phyloP scores from a whole-genome alignment of 64 coral and sea anemone genomes.

The Montipora capricornis region DNA sequence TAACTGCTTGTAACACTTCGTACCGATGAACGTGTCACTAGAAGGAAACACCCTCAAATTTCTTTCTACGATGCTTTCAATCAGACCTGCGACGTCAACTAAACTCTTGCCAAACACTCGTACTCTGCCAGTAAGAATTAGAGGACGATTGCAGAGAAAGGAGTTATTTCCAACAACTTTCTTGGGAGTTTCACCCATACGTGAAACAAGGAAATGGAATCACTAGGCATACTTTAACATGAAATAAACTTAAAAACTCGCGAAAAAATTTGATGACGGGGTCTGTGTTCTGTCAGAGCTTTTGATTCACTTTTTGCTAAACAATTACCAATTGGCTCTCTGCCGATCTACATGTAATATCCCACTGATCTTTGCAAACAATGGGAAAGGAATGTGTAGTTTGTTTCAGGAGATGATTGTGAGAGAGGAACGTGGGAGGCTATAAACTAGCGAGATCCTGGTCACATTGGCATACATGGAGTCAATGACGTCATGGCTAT shows the following conservation, averaged over 20 bases:
- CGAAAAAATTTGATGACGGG: background rate
- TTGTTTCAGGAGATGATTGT: too few relatives aligned
- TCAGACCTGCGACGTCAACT: background rate
- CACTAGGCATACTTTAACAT: background rate
- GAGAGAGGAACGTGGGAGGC: too few relatives aligned
- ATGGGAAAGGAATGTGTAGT: too few relatives aligned
- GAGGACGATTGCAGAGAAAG: background rate
- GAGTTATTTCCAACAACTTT: background rate
- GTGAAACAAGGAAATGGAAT: background rate
- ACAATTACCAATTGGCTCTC: background rate
- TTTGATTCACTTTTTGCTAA: background rate
- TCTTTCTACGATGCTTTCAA: background rate
- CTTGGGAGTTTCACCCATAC: background rate
- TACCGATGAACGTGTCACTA: background rate
- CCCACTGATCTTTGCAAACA: too few relatives aligned
- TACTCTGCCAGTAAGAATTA: constrained; percentile 8
- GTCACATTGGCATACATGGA: too few relatives aligned
- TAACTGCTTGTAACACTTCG: background rate
- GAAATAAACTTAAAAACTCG: background rate
- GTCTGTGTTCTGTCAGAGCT: background rate
- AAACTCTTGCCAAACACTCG: constrained; percentile 32
- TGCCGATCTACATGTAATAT: too few relatives aligned
- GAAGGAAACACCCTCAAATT: constrained; percentile 2
- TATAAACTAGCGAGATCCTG: too few relatives aligned
- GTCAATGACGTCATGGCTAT: too few relatives aligned